Percentiles rank a stretch among this genome's conserved stretches.
phyloP scores from a whole-genome alignment of 2,888 invertebrate species.

The Melanargia galathea region DNA sequence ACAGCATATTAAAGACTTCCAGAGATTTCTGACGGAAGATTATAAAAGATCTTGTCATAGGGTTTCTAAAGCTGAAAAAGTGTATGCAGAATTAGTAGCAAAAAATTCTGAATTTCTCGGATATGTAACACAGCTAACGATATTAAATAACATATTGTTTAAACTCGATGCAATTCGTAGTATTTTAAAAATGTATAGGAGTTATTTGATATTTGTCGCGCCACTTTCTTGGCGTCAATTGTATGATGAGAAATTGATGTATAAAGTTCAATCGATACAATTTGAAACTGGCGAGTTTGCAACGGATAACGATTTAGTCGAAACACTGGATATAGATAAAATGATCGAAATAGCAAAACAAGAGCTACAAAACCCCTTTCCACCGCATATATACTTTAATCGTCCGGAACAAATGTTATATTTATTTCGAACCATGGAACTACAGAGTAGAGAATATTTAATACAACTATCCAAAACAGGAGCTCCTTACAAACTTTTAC shows the following conservation, averaged over 20 bases:
- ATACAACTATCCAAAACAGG: slow-evolving; percentile 68
- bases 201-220: slow-evolving; percentile 69
- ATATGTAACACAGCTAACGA: slow-evolving; percentile 61
- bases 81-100: slow-evolving; percentile 56
- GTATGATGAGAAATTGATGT: slow-evolving; percentile 63
- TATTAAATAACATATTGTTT: slow-evolving; percentile 69
- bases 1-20: slow-evolving; percentile 70
- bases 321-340: slow-evolving; percentile 69
- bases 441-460: slow-evolving; percentile 76
- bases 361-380: slow-evolving; percentile 62
- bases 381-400: slow-evolving; percentile 60
- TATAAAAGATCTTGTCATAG: slow-evolving; percentile 70
- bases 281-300: slow-evolving; percentile 67
- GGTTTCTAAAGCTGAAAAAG: slow-evolving; percentile 63
- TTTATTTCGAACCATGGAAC: slow-evolving; percentile 71
- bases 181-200: slow-evolving; percentile 68
- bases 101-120: slow-evolving; percentile 67
- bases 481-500: slow-evolving; percentile 58
- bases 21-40: slow-evolving; percentile 73
- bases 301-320: slow-evolving; percentile 70
- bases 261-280: slow-evolving; percentile 64
- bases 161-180: slow-evolving; percentile 71
- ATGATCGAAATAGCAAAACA: slow-evolving; percentile 64
- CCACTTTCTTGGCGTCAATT: slow-evolving; percentile 71
- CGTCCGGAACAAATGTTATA: slow-evolving; percentile 68